Base-by-base conservation (phyloP, 1,140 invertebrate species). In the Spodoptera frugiperda region DNA sequence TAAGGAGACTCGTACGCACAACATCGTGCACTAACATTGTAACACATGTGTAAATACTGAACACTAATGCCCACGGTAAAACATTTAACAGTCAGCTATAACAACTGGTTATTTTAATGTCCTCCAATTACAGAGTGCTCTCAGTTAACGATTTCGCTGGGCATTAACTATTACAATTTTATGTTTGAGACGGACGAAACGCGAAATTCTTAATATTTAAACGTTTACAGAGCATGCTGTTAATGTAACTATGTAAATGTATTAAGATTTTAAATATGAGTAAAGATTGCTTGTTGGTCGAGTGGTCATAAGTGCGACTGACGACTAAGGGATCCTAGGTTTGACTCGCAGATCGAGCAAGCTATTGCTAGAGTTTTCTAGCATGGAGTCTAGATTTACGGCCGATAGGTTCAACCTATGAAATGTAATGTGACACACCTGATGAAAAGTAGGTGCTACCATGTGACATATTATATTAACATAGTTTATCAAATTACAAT, bases 141-240 rank as follows among this genome's bases (percentile, higher is more conserved):
- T 85, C 82, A 82, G 74, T 93, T 93, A 92, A 93, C 91, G 92
- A 92, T 93, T 91, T 83, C 83, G 83, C 82, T 87, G 85, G 87
- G 86, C 86, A 85, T 89, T 91, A 91, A 93, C 91, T 91, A 93
- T 92, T 89, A 84, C 88, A 87, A 90, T 93, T 92, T 93, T 93
- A 93, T 93, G 90, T 89, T 89, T 78, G 68, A 82, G 55, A 30
- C 82, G 65, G 81, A 80, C 84, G 78, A 83, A 89, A 89, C 83
- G 88, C 78, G 86, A 90, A 91, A 91, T 89, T 83, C 83, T 85
- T 85, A 73, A 79, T 81, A 79, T 83, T 87, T 83, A 82, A 85
- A 83, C 78, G 81, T 83, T 30, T 48, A 10, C 30, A 39, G 11
- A 61, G 10, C 53, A 6, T 3, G 14, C n/a, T 53, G 53, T 73